phyloP scores from a whole-genome alignment of 37 sponge, comb jelly and placozoan species.

The Axinella damicornis region DNA sequence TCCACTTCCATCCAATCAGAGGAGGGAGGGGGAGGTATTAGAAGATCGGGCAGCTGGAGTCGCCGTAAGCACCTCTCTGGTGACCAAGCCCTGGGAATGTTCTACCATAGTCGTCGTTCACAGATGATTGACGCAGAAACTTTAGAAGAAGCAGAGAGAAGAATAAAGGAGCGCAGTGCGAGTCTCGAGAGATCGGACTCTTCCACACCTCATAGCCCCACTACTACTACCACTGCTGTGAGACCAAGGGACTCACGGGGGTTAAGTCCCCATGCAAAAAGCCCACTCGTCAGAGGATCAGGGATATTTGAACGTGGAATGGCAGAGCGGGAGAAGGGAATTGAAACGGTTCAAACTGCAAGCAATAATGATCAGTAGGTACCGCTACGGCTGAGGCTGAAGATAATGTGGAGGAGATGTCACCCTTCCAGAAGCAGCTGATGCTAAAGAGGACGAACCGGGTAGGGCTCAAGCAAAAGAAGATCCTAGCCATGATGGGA shows the following conservation, averaged over 20 bases:
- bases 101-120: slow-evolving; percentile 63
- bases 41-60: slow-evolving; percentile 18
- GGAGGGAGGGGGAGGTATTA: background rate
- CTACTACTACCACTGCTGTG: background rate
- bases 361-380: background rate
- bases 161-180: background rate
- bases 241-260: background rate
- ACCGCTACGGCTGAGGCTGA: background rate
- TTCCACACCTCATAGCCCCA: background rate
- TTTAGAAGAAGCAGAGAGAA: slow-evolving; percentile 30
- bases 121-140: slow-evolving; percentile 24
- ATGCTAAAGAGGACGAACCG: background rate
- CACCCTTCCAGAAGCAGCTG: slow-evolving; percentile 35
- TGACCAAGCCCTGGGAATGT: slow-evolving; percentile 59
- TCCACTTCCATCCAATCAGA: too few species aligned
- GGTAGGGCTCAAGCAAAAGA: slow-evolving; percentile 41
- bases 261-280: slow-evolving; percentile 1
- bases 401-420: slow-evolving; percentile 31
- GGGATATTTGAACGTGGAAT: background rate
- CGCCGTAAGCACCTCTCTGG: slow-evolving; percentile 16
- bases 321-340: too few species aligned
- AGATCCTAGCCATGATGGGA: slow-evolving; percentile 68
- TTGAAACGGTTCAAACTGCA: background rate
- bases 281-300: background rate
- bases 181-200: slow-evolving; percentile 11